Conservation (phyloP, 2,888 invertebrate species). For the Rhagium mordax region DNA sequence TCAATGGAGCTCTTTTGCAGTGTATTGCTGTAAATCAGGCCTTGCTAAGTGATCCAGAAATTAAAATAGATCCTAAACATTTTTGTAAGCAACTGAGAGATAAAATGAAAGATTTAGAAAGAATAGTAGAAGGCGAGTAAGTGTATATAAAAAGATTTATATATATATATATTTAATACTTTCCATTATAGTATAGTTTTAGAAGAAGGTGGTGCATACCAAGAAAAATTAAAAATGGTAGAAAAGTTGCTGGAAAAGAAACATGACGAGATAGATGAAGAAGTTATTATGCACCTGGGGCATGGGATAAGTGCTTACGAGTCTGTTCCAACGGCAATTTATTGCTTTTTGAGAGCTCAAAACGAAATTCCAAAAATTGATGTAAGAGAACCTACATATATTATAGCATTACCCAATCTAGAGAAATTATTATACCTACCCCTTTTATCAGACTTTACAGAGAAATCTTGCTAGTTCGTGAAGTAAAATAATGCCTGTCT, state of each 20-base stretch:
- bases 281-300: constrained; percentile 74
- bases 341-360: constrained; percentile 75
- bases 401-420: too few relatives aligned
- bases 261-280: constrained; percentile 67
- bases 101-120: constrained; percentile 73
- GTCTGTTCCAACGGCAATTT: constrained; percentile 83
- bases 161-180: background rate
- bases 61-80: constrained; percentile 69
- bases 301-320: constrained; percentile 77
- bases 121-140: constrained; percentile 65
- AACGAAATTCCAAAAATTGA: constrained; percentile 71
- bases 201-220: too few relatives aligned
- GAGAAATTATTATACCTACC: too few relatives aligned
- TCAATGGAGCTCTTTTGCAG: constrained; percentile 75
- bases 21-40: constrained; percentile 75
- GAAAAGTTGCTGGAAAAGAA: constrained; percentile 70
- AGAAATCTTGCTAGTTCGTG: too few relatives aligned
- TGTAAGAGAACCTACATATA: constrained; percentile 62
- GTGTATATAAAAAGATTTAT: background rate
- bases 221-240: constrained; percentile 72
- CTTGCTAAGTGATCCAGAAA: constrained; percentile 68
- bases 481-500: too few relatives aligned
- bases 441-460: too few relatives aligned
- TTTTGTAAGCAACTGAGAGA: constrained; percentile 72
- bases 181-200: background rate